A percentile compares a stretch with the other conserved stretches of the same genome.
These are phyloP conservation scores for Notothenia rossii DNA, from an alignment of 2,113 vertebrate genomes.

Conservation along the genomic window DNA sequence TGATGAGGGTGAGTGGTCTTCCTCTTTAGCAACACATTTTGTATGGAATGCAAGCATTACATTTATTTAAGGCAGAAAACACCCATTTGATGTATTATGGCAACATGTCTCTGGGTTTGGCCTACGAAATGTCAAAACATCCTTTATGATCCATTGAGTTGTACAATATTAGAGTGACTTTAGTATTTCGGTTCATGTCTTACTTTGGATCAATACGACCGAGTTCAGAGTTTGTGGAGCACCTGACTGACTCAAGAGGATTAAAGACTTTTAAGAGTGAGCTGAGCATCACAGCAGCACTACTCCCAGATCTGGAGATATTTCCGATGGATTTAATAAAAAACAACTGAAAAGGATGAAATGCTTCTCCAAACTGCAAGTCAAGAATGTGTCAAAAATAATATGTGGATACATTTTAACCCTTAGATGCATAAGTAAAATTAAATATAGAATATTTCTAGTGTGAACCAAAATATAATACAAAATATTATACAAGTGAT, in stretches of 20 bases:
- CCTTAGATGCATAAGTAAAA: too few relatives aligned
- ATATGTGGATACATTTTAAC: too few relatives aligned
- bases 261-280: slow-evolving; percentile 31
- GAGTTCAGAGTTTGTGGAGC: slow-evolving; percentile 8
- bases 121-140: too few relatives aligned
- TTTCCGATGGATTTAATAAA: background rate
- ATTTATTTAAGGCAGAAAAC: too few relatives aligned
- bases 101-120: too few relatives aligned
- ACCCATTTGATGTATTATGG: too few relatives aligned
- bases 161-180: background rate
- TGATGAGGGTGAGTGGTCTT: slow-evolving; percentile 78
- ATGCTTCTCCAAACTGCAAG: background rate
- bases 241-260: background rate
- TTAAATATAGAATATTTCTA: too few relatives aligned
- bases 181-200: background rate
- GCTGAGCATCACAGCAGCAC: slow-evolving; percentile 20
- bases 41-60: too few relatives aligned
- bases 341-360: background rate
- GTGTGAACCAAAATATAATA: too few relatives aligned
- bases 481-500: too few relatives aligned
- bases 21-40: too few relatives aligned
- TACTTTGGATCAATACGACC: slow-evolving; percentile 13
- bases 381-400: background rate
- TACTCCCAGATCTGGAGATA: slow-evolving; percentile 26
- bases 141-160: too few relatives aligned